A percentile compares a stretch with the other conserved stretches of the same genome.
phyloP scores from a whole-genome alignment of 2,888 invertebrate species.

The Acrobasis suavella region DNA sequence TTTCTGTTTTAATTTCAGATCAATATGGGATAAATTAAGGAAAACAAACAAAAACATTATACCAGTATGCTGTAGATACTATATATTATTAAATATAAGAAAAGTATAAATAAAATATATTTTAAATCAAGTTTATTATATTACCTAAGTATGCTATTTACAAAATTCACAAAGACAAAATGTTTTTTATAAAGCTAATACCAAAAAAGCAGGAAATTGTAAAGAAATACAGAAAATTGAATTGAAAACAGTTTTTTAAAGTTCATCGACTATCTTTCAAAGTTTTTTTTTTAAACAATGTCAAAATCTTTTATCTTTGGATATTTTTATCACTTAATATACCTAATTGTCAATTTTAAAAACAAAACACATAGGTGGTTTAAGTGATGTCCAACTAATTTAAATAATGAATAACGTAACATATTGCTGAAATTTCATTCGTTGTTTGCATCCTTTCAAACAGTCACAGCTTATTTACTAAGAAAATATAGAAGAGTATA shows the following conservation, averaged over 20 bases:
- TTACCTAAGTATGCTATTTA: not conserved
- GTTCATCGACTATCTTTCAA: not conserved
- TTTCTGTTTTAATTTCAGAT: not conserved
- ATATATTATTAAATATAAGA: conserved; percentile 2
- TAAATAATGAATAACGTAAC: not conserved
- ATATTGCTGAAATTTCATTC: not conserved
- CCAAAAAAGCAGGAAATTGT: not conserved
- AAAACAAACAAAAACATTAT: not conserved
- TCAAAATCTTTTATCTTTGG: not conserved
- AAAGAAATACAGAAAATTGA: not conserved
- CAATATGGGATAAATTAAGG: not conserved
- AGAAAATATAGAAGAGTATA: not conserved
- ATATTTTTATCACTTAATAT: too few relatives aligned
- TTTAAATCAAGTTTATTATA: not conserved
- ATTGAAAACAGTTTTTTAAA: not conserved
- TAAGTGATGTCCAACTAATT: not conserved
- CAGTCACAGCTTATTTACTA: not conserved
- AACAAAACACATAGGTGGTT: not conserved
- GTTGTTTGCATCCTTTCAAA: not conserved
- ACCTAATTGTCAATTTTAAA: not conserved
- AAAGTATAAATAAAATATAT: conserved; percentile 12
- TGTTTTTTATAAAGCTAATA: conserved; percentile 8
- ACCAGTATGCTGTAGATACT: not conserved
- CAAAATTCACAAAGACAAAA: conserved; percentile 5
- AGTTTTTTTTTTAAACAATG: not conserved